Evolutionary conservation across 1,140 invertebrate genomes (phyloP), one percentile per base, ranked within the genome.

Genomic region (Drosophila rhopaloa): DNA sequence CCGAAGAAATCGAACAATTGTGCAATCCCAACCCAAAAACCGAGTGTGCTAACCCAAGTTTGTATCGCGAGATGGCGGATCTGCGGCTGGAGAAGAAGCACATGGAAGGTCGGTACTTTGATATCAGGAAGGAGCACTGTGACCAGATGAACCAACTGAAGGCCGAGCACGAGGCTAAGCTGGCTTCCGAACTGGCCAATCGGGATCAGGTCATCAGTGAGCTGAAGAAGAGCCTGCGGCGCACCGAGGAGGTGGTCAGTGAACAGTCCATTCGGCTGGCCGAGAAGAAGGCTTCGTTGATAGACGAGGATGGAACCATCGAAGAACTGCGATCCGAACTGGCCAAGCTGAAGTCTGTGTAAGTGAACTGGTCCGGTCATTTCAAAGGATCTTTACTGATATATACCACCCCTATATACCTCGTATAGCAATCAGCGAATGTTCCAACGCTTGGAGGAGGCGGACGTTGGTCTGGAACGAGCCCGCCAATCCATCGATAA

Each of bases 361-460:
- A 57, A 51, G 81, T 51, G 0, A 9, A 54, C 3, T 19, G 24
- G 6, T 14, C 3, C 4, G 4, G 2, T 19, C 14, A 10, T 7
- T 19, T 4, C 29, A 7, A 1, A 7, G n/a, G 44, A 6, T 16
- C 5, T 8, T 1, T 35, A 3, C 7, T 14, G 8, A 11, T 16
- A n/a, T 40, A 27, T 5, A 19, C 19, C 24, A 37, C 10, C 14
- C n/a, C 1, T 19, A 7, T 3, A 10, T 55, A 4, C 5, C 6
- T 14, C 7, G 4, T 38, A 2, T n/a, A 72, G 78, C 1, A 81
- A 76, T 2, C n/a, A 13, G 11, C 6, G 27, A 0, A 3, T 76
- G 29, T 9, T 43, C 0, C 19, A 44, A 7, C 43, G 48, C 0
- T 11, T 81, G 8, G 32, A 70, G 7, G 56, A 78, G 4, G 44